Percentiles rank a stretch among this genome's conserved stretches.
Conservation (phyloP, 2,888 invertebrate genomes). For the Danaus chrysippus region DNA sequence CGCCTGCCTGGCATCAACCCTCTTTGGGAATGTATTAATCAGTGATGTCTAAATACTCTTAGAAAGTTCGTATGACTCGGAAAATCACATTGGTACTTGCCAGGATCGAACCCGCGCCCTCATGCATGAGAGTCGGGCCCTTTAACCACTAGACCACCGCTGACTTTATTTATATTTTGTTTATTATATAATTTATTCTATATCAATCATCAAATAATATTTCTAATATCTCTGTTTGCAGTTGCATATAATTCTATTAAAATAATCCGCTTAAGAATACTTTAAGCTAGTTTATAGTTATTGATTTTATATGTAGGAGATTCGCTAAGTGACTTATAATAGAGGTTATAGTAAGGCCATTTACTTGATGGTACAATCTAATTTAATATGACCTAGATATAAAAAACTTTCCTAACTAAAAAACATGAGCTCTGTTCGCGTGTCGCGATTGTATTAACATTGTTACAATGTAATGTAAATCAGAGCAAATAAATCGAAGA, state of each 20-base stretch:
- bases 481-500: conserved; percentile 10
- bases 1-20: too few relatives aligned
- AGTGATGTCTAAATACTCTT: too few relatives aligned
- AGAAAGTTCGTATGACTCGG: too few relatives aligned
- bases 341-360: not conserved
- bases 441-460: conserved; percentile 1
- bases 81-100: too few relatives aligned
- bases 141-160: too few relatives aligned
- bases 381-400: not conserved
- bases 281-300: conserved; percentile 12
- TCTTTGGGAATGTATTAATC: too few relatives aligned
- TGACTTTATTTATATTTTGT: too few relatives aligned
- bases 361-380: not conserved
- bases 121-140: too few relatives aligned
- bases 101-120: too few relatives aligned
- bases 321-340: conserved; percentile 11
- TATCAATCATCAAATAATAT: too few relatives aligned
- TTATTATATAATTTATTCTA: too few relatives aligned
- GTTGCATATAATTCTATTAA: conserved; percentile 2
- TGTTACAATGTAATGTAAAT: conserved; percentile 9
- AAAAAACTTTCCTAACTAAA: not conserved
- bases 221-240: too few relatives aligned
- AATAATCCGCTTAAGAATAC: conserved; percentile 20
- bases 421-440: not conserved
- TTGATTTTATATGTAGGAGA: conserved; percentile 18